Evolutionary conservation across 2,113 vertebrate species (phyloP).

Genomic region (Fregetta grallaria): DNA sequence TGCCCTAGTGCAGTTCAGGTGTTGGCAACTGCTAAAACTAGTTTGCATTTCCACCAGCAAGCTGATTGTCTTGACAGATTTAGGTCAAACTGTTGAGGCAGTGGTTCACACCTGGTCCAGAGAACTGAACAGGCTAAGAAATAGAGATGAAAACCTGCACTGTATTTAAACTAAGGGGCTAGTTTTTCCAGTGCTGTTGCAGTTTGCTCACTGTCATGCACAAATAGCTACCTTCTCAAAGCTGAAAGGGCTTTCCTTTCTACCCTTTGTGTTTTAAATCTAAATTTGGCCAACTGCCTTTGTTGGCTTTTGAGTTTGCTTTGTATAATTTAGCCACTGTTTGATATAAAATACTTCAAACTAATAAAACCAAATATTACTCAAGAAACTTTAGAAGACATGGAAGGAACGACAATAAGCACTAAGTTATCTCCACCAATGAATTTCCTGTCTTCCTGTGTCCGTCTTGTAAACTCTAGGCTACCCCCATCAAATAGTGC

Average conservation of each 20-base stretch:
- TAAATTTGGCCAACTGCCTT: not conserved
- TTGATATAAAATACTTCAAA: not conserved
- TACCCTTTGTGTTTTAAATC: not conserved
- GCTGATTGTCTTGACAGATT: not conserved
- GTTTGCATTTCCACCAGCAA: not conserved
- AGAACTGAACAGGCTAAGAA: not conserved
- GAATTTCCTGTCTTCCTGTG: not conserved
- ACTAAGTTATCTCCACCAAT: not conserved
- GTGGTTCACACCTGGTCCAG: not conserved
- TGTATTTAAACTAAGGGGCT: not conserved
- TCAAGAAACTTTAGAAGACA: not conserved
- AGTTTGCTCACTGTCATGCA: not conserved
- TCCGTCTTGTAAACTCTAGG: not conserved
- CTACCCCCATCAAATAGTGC: not conserved
- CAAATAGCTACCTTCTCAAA: not conserved
- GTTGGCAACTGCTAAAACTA: not conserved
- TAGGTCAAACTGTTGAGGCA: not conserved
- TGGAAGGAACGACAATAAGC: not conserved
- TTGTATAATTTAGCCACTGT: not conserved
- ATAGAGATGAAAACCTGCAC: not conserved
- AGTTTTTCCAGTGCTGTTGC: not conserved
- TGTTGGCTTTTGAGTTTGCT: not conserved
- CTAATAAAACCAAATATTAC: not conserved
- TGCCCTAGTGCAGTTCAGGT: rapidly evolving
- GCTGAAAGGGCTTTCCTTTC: not conserved